Percentiles rank a stretch among this genome's conserved stretches.
Evolutionary conservation across 2,797 vertebrate species (phyloP).

Genomic region (Helostoma temminkii): DNA sequence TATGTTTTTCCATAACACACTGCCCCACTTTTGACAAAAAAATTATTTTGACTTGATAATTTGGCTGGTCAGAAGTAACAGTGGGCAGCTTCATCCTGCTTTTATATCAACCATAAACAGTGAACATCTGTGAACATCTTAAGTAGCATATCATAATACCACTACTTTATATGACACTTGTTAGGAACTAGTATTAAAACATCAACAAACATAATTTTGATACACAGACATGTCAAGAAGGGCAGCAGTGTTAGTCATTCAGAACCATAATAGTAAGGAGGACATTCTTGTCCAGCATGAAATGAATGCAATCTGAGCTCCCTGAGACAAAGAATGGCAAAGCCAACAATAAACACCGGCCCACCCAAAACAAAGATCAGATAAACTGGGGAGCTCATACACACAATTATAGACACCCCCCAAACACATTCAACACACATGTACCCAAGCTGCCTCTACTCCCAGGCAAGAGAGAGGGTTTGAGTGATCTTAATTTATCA

Average conservation of each 20-base stretch:
- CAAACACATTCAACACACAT: conserved; percentile 18
- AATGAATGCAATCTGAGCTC: conserved; percentile 86
- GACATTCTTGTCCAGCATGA: conserved; percentile 81
- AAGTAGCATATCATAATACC: neutral
- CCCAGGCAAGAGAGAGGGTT: neutral
- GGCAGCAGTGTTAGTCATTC: conserved; percentile 70
- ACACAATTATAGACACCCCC: conserved; percentile 28
- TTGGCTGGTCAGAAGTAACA: neutral
- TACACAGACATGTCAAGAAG: conserved; percentile 34
- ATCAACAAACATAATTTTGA: conserved; percentile 7
- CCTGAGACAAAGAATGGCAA: conserved; percentile 75
- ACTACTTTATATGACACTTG: too few relatives aligned
- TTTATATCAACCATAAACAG: neutral
- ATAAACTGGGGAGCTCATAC: conserved; percentile 41
- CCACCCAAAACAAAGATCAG: conserved; percentile 71
- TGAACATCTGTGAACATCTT: neutral
- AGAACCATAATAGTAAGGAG: conserved; percentile 79
- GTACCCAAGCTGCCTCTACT: conserved; percentile 13
- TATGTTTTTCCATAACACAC: too few relatives aligned
- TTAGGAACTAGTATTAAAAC: too few relatives aligned
- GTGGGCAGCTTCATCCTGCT: conserved; percentile 7
- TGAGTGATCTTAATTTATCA: too few relatives aligned
- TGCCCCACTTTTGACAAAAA: too few relatives aligned
- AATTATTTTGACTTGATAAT: neutral
- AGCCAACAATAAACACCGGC: conserved; percentile 78